phyloP scores from a whole-genome alignment of 2,888 invertebrate genomes.

The Hypomecis atomaria region DNA sequence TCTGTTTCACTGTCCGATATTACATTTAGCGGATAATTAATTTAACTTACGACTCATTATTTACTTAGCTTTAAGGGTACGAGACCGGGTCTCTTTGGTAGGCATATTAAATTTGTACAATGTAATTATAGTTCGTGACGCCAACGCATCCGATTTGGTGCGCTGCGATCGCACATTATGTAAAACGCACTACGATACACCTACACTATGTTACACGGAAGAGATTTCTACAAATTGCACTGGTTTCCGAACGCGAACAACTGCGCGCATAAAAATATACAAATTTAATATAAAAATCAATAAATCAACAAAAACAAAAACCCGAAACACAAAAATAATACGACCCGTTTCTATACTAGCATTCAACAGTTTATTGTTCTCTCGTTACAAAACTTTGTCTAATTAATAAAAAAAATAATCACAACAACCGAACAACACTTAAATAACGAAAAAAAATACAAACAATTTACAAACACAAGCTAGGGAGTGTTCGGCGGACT shows the following conservation, averaged over 20 bases:
- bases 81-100: conserved; percentile 86
- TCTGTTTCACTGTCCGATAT: conserved; percentile 74
- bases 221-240: conserved; percentile 85
- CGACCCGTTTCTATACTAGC: conserved; percentile 84
- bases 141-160: conserved; percentile 64
- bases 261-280: conserved; percentile 79
- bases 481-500: conserved; percentile 78
- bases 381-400: conserved; percentile 75
- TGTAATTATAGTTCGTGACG: conserved; percentile 77
- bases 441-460: conserved; percentile 78
- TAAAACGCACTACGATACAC: conserved; percentile 78
- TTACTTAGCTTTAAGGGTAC: conserved; percentile 83
- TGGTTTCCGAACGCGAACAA: conserved; percentile 83
- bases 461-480: conserved; percentile 82
- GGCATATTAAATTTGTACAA: conserved; percentile 85
- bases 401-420: conserved; percentile 80
- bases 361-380: conserved; percentile 82
- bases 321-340: conserved; percentile 83
- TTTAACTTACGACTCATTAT: conserved; percentile 80
- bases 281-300: conserved; percentile 72
- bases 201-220: conserved; percentile 83
- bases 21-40: conserved; percentile 71
- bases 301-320: conserved; percentile 81
- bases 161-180: conserved; percentile 69
- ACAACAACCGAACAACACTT: conserved; percentile 86